phyloP scores from a whole-genome alignment of 1,140 invertebrate species.

The Drosophila chauvacae region DNA sequence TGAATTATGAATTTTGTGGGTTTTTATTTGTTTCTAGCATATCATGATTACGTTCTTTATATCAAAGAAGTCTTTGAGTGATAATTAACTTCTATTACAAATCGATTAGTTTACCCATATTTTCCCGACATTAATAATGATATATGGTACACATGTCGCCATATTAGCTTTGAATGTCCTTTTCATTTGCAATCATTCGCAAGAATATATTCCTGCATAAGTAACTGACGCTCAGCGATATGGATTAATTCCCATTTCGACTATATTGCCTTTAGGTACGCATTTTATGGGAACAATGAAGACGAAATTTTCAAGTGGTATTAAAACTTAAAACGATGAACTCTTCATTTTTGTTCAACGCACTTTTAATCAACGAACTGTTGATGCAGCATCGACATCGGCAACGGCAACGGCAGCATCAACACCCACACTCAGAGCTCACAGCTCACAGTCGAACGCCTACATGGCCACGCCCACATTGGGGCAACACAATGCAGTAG shows the following conservation, averaged over 20 bases:
- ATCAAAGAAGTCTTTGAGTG: background rate
- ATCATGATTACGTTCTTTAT: no score
- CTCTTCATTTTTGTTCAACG: slow-evolving; percentile 62
- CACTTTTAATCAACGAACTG: slow-evolving; percentile 81
- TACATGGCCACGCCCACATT: slow-evolving; percentile 39
- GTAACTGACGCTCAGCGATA: background rate
- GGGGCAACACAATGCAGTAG: slow-evolving; percentile 38
- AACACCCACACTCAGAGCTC: slow-evolving; percentile 4
- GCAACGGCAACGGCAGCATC: background rate
- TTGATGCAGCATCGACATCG: slow-evolving; percentile 59
- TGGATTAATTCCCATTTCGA: background rate
- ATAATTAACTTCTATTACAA: background rate
- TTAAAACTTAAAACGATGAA: slow-evolving; percentile 39
- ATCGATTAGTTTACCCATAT: background rate
- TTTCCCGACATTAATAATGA: background rate
- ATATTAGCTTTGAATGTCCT: background rate
- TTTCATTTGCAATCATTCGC: background rate
- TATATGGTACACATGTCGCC: background rate
- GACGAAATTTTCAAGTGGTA: slow-evolving; percentile 19
- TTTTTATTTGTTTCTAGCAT: no score
- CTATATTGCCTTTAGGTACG: slow-evolving; percentile 1
- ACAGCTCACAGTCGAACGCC: slow-evolving; percentile 12
- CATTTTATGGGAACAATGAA: slow-evolving; percentile 14
- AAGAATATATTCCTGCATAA: background rate
- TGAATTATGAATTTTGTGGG: no score